Conservation (phyloP, 2,888 invertebrate species). For the Frankliniella fusca region DNA sequence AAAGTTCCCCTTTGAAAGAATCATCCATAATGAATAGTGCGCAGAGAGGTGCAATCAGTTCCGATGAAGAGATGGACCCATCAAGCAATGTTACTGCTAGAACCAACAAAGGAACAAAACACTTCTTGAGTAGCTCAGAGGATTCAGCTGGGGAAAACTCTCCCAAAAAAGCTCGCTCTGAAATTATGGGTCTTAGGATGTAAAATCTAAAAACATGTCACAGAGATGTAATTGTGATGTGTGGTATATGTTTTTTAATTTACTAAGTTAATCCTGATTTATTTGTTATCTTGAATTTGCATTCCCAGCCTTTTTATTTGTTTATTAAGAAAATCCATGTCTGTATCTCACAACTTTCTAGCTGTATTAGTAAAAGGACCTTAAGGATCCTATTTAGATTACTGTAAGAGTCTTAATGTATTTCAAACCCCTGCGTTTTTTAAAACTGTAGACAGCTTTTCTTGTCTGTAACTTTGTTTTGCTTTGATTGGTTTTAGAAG, state of each 20-base stretch:
- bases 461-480: background rate
- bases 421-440: background rate
- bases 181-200: background rate
- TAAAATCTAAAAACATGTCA: background rate
- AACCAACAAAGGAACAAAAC: background rate
- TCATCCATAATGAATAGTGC: background rate
- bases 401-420: background rate
- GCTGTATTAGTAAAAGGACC: background rate
- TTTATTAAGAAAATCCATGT: background rate
- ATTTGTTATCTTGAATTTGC: background rate
- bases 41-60: background rate
- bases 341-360: background rate
- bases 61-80: background rate
- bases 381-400: background rate
- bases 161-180: background rate
- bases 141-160: background rate
- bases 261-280: background rate
- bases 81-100: background rate
- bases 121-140: background rate
- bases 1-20: background rate
- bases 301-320: background rate
- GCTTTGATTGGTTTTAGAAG: background rate
- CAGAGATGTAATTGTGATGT: background rate
- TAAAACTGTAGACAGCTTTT: background rate
- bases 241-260: background rate